Conservation (phyloP, 2,888 invertebrate species). For the Chouioia cunea region DNA sequence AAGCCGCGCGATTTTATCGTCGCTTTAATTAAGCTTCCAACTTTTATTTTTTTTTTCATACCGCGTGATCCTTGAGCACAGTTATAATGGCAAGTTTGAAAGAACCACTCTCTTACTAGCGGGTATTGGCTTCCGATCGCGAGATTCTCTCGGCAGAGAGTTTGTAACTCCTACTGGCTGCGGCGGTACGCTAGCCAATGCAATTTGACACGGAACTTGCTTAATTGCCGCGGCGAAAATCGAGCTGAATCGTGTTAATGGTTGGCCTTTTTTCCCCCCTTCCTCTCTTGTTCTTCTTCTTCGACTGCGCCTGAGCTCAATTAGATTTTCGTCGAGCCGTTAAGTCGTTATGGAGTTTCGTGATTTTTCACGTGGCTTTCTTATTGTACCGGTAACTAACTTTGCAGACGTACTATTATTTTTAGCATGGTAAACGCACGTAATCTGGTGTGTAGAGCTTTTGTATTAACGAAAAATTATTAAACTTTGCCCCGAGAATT, state of each 20-base stretch:
- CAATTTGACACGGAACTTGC: constrained; percentile 34
- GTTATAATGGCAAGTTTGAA: neutral
- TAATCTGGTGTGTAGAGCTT: too few species aligned
- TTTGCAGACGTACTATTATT: too few species aligned
- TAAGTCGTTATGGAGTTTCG: too few species aligned
- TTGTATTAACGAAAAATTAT: too few species aligned
- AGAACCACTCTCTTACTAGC: neutral
- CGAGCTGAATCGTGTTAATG: constrained; percentile 3
- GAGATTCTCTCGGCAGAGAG: constrained; percentile 22
- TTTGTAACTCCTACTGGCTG: neutral
- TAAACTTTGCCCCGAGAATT: too few species aligned
- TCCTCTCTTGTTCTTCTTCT: constrained; percentile 2
- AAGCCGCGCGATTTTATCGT: constrained; percentile 22
- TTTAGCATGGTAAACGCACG: too few species aligned
- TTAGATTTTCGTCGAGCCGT: too few species aligned
- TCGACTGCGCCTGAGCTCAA: too few species aligned
- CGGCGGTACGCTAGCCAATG: neutral
- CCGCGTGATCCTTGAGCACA: neutral
- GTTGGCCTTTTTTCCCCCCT: too few species aligned
- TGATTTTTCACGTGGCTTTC: too few species aligned
- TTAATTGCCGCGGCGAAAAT: constrained; percentile 23
- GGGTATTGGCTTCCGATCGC: constrained; percentile 37
- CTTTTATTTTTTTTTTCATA: constrained; percentile 1
- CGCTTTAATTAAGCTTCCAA: constrained; percentile 30
- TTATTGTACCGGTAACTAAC: too few species aligned